A percentile compares a stretch with the other conserved stretches of the same genome.
Conservation (phyloP, 2,888 invertebrate species). For the Pimpla rufipes region DNA sequence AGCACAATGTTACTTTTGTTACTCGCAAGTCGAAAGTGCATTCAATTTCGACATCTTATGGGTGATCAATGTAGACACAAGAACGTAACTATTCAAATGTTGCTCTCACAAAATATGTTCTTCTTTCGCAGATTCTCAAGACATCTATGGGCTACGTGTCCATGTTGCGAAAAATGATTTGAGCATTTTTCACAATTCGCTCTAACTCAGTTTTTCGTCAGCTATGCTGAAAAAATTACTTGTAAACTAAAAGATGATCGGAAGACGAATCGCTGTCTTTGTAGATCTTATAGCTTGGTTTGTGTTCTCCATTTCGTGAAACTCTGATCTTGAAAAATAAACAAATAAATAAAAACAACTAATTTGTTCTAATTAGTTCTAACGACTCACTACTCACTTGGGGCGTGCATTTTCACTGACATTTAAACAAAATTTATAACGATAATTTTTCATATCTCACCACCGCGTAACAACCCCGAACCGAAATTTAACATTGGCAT, state of each 20-base stretch:
- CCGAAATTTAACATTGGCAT: no score
- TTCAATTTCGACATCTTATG: not conserved
- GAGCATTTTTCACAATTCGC: not conserved
- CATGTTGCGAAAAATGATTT: constrained; percentile 45
- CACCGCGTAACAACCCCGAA: no score
- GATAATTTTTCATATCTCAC: no score
- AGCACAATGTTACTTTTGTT: not conserved
- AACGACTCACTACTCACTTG: no score
- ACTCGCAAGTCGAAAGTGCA: not conserved
- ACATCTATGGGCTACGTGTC: constrained; percentile 47
- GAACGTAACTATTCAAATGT: not conserved
- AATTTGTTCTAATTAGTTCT: no score
- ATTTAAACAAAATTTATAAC: no score
- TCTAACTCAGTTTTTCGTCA: not conserved
- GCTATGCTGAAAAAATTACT: not conserved
- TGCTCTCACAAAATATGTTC: not conserved
- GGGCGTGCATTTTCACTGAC: no score
- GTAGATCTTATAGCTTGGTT: not conserved
- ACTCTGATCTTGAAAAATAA: no score
- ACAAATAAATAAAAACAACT: no score
- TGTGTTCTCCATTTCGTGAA: no score
- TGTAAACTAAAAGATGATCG: not conserved
- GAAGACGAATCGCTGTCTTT: not conserved
- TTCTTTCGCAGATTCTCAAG: constrained; percentile 47
- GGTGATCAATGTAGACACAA: not conserved